Conservation (phyloP, 2,797 vertebrate species). For the Dipus sagitta region DNA sequence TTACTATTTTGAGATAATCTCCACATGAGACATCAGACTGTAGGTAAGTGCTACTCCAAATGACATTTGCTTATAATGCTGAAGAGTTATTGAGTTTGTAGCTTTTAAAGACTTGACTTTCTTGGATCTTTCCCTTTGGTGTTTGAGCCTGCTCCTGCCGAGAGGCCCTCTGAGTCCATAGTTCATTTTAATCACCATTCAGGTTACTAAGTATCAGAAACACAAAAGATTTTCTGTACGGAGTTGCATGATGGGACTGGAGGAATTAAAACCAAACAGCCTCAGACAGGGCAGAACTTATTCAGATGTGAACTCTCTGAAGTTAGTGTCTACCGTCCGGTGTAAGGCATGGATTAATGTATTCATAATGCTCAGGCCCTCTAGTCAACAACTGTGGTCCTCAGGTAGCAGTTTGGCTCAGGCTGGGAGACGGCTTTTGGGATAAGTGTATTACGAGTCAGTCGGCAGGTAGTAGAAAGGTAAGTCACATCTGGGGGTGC, state of each 20-base stretch:
- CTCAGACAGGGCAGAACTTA: conserved; percentile 40
- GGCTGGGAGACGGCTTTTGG: not conserved
- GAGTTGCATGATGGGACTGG: not conserved
- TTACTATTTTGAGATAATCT: conserved; percentile 60
- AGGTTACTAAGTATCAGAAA: conserved; percentile 62
- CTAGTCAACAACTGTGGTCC: conserved; percentile 65
- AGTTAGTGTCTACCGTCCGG: conserved; percentile 1
- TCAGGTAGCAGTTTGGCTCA: conserved; percentile 66
- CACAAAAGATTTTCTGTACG: conserved; percentile 60
- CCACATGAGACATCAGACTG: conserved; percentile 67
- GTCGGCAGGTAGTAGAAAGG: conserved; percentile 60
- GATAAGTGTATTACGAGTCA: conserved; percentile 76
- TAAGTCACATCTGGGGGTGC: conserved; percentile 37
- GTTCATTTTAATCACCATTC: conserved; percentile 9
- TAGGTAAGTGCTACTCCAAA: conserved; percentile 56
- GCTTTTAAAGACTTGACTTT: conserved; percentile 49
- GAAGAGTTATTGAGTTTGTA: conserved; percentile 56
- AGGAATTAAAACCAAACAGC: conserved; percentile 62
- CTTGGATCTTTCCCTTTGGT: conserved; percentile 54
- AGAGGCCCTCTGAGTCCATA: conserved; percentile 38
- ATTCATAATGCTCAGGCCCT: conserved; percentile 62
- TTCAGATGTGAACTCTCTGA: conserved; percentile 27
- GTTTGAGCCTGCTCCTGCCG: conserved; percentile 42
- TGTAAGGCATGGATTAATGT: not conserved
- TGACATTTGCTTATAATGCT: conserved; percentile 60